Conservation (phyloP, 2,888 invertebrate species). For the Caradrina kadenii region DNA sequence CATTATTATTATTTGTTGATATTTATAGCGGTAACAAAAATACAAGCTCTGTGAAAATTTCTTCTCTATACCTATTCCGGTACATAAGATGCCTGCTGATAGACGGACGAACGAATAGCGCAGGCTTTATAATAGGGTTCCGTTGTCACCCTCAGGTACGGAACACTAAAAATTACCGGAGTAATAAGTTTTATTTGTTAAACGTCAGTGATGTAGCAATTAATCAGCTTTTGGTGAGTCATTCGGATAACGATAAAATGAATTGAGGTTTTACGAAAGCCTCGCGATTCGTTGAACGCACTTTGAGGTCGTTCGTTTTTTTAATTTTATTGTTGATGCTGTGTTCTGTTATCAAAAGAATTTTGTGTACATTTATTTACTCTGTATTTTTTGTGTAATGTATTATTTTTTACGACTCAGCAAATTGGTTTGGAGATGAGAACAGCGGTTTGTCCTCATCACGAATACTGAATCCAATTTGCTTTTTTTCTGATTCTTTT, state of each 20-base stretch:
- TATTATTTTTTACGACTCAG: slow-evolving; percentile 13
- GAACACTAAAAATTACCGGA: neutral
- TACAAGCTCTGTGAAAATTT: too few relatives aligned
- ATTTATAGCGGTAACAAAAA: too few relatives aligned
- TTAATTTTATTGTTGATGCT: slow-evolving; percentile 47
- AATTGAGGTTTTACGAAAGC: slow-evolving; percentile 55
- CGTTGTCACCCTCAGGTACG: too few relatives aligned
- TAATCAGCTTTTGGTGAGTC: slow-evolving; percentile 57
- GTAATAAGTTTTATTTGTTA: slow-evolving; percentile 43
- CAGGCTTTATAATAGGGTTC: too few relatives aligned
- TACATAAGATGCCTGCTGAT: too few relatives aligned
- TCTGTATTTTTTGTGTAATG: slow-evolving; percentile 19
- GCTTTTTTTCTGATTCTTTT: neutral
- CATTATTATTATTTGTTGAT: too few relatives aligned
- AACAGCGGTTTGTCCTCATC: neutral
- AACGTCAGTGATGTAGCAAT: slow-evolving; percentile 43
- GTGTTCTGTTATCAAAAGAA: slow-evolving; percentile 41
- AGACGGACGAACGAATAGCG: too few relatives aligned
- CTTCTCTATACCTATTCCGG: too few relatives aligned
- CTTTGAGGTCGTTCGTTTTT: slow-evolving; percentile 50
- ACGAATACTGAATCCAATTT: neutral
- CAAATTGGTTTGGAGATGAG: slow-evolving; percentile 6
- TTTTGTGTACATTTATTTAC: slow-evolving; percentile 34
- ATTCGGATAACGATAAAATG: slow-evolving; percentile 60
- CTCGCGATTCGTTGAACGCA: slow-evolving; percentile 42